Evolutionary conservation across 1,140 invertebrate genomes (phyloP), one percentile per base, ranked within the genome.

Genomic region (Atopsyche davidsoni): DNA sequence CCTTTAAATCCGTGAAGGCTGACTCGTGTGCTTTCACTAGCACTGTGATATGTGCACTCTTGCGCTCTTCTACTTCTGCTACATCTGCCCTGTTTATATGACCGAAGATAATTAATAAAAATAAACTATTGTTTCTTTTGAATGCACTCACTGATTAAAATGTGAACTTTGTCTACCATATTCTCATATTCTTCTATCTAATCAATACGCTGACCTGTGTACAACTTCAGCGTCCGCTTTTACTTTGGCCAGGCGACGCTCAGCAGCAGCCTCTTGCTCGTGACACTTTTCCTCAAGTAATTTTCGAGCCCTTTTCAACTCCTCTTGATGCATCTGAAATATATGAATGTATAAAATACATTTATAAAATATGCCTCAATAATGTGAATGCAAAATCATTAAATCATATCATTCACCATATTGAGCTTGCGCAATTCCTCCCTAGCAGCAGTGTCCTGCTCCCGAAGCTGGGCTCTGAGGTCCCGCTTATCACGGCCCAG

Each of bases 1-100:
- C 87, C 68, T 93, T 95, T 63, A 95, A 84, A 63, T 94, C 87
- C 34, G 79, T 77, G 63, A 93, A 91, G 1, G 87, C 83, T 59
- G 83, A 82, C 51, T 92, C 87, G 63, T 96, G 90, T 58, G 86
- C 82, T 51, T 81, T 81, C 52, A 89, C 87, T 40, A 96, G 64
- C 14, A 83, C 81, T 11, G 82, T 79, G 11, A 94, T 81, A 64
- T 94, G 89, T 43, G 81, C 80, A 66, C 93, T 93, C 68, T 94
- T 95, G 36, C 89, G 76, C 62, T 94, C 89, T 64, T 95, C 90
- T 6, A 92, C 80, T 74, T 94, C 89, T 32, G 83, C 78, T 62
- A 93, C 79, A 72, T 89, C 87, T 62, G 82, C 82, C 54, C 79
- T n/a, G n/a, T n/a, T n/a, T n/a, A 78, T n/a, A n/a, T n/a, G n/a